phyloP scores from a whole-genome alignment of 2,113 vertebrate genomes.

The Crotophaga sulcirostris region DNA sequence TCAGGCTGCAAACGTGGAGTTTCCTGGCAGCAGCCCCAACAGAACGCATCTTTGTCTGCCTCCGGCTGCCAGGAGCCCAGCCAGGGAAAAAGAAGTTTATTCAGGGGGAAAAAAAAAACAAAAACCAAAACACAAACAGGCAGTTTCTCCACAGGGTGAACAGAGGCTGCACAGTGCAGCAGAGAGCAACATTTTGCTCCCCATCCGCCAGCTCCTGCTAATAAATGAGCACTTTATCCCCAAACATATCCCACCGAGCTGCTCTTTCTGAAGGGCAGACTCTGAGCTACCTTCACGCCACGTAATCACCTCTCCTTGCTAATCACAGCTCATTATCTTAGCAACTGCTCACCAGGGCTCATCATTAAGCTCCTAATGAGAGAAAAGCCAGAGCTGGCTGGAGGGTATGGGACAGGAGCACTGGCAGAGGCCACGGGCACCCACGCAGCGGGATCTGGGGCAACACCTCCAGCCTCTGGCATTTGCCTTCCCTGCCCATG shows the following conservation, averaged over 20 bases:
- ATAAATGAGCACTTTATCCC: not conserved
- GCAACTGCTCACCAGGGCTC: accelerated
- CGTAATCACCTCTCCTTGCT: not conserved
- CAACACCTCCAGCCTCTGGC: not conserved
- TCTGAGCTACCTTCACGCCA: not conserved
- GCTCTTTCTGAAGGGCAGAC: not conserved
- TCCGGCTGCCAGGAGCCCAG: not conserved
- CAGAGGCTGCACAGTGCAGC: slow-evolving; percentile 36
- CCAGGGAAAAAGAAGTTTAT: not conserved
- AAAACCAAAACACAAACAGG: not conserved
- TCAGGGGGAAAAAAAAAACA: not conserved
- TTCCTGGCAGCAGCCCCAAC: slow-evolving; percentile 8
- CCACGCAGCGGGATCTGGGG: not conserved
- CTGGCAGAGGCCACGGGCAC: not conserved
- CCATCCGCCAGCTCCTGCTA: not conserved
- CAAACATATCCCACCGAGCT: not conserved
- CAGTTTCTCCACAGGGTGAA: not conserved
- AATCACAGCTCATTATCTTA: not conserved
- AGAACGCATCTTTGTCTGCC: slow-evolving; percentile 16
- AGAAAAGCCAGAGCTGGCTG: not conserved
- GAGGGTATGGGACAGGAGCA: no score
- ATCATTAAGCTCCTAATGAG: accelerated
- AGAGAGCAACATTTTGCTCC: not conserved
- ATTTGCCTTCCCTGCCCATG: accelerated
- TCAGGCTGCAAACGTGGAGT: not conserved